Evolutionary conservation across 2,888 invertebrate genomes (phyloP), one percentile per base, ranked within the genome.

Genomic region (Leucoptera coffeella): DNA sequence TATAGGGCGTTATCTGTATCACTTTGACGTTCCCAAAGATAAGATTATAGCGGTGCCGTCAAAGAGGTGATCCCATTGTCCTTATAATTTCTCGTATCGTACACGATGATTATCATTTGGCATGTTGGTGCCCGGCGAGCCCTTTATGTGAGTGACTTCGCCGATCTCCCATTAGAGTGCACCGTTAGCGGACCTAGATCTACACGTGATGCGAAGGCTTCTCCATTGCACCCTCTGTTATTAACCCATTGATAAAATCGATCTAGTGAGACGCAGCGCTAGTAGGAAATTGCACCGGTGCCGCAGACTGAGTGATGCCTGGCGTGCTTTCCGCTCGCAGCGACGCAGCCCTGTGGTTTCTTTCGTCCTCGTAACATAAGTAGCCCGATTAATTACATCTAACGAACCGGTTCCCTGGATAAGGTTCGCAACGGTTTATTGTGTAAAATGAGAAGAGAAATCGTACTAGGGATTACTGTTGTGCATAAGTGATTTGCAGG

Each of bases 381-480:
- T 62, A 55, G 52, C 46, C 35, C 60, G 59, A 62, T 62, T 59
- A 61, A 64, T 64, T 64, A 59, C 53, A 49, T 38, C 41, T 42
- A 36, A 43, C 27, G 9, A 13, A n/a, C 12, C 12, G 6, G 15
- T 6, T 25, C 37, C 40, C 35, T 42, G 40, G 44, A 43, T 48
- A 46, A 46, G 45, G 42, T 44, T 39, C 42, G 43, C 50, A 64
- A 64, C 62, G 61, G 64, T 62, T 57, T 57, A 60, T 64, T 45
- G 58, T 56, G 62, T 62, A 59, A 54, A 55, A 12, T 4, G 19
- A 19, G 12, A 26, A 22, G 22, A 14, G 23, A 14, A 23, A n/a
- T n/a, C n/a, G n/a, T n/a, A n/a, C n/a, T n/a, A n/a, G n/a, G n/a
- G n/a, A n/a, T n/a, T n/a, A n/a, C n/a, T n/a, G n/a, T n/a, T n/a